Base-by-base conservation (phyloP, 1,140 invertebrate species). In the Drosophila mayri region DNA sequence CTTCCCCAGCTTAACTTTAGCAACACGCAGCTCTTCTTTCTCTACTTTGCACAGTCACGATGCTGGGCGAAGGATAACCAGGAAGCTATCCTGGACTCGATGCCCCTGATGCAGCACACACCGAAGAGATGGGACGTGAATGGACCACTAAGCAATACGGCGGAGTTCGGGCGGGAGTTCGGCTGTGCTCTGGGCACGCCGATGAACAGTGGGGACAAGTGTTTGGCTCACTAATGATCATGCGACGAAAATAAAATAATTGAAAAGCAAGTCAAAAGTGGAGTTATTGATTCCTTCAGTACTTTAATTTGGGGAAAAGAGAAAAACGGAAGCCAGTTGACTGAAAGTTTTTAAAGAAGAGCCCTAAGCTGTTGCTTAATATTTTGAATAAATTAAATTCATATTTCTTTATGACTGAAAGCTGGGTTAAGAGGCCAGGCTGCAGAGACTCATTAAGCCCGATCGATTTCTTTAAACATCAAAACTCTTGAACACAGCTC, bases 21-120 rank as follows among this genome's bases (percentile, higher is more conserved):
- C 38, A 92, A 92, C 62, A 91, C 91, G 0, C 97, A 97, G 91
- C 92, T 97, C 0, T 97, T 0, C 91, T 97, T 95, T 88, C 93
- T 97, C 9, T 94, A 94, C 67, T 96, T 95, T 74, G 95, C 95
- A 0, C 95, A 96, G 35, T 71, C 79, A 0, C 90, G 50, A 8
- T 92, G 92, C 68, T 75, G 66, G 54, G 85, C 91, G 0, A 74
- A 37, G 37, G 41, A 66, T 0, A 65, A 54, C 8, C 66, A 71
- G 22, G 64, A 83, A 18, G 57, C 59, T 1, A 16, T 81, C 1
- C 50, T 81, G 12, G 76, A 80, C 11, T 80, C 59, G 9, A 71
- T 92, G 54, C 91, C 91, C 0, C 59, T 92, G 14, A 59, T 76
- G 46, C 67, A 79, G 22, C 91, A 86, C 47, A 91, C 82, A 1